Evolutionary conservation across 2,113 vertebrate species (phyloP).

Genomic region (Pachycephala philippinensis): DNA sequence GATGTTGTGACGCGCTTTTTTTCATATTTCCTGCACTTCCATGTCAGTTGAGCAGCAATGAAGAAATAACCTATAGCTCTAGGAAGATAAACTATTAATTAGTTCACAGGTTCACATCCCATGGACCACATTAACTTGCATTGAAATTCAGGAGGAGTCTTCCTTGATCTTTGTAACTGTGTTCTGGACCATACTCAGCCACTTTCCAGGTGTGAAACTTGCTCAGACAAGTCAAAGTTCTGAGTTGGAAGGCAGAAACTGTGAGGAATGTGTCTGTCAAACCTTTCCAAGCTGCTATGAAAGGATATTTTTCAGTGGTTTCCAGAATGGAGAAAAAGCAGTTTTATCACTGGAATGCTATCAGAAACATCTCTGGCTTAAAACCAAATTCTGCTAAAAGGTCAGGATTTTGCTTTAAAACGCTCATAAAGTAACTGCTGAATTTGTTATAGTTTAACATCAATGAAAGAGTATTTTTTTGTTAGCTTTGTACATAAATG

Average conservation of each 20-base stretch:
- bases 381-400: neutral
- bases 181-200: neutral
- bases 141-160: neutral
- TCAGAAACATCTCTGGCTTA: neutral
- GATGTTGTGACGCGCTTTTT: neutral
- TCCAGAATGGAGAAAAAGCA: neutral
- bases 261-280: neutral
- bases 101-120: neutral
- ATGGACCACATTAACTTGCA: neutral
- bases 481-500: neutral
- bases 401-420: neutral
- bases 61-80: neutral
- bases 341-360: neutral
- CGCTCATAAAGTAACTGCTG: neutral
- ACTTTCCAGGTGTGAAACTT: neutral
- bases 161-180: neutral
- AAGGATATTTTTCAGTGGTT: neutral
- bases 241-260: neutral
- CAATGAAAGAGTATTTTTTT: neutral
- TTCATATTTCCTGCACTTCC: neutral
- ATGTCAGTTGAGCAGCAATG: neutral
- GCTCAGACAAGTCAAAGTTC: neutral
- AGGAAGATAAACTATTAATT: neutral
- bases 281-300: neutral
- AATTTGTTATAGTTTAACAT: neutral